A percentile compares a stretch with the other conserved stretches of the same genome.
Conservation (phyloP, 1,140 invertebrate genomes). For the Vanessa atalanta region DNA sequence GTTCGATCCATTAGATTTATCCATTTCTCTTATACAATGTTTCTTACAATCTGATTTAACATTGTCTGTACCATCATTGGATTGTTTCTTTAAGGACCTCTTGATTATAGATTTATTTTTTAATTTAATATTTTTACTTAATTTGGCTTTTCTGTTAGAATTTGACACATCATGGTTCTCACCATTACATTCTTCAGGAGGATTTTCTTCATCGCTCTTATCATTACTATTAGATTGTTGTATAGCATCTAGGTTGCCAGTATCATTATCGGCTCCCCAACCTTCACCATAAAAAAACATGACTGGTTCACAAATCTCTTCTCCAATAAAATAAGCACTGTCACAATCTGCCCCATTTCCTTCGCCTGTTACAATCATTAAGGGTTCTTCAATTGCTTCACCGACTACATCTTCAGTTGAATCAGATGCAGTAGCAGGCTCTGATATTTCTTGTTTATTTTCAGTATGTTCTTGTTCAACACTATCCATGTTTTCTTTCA, state of each 20-base stretch:
- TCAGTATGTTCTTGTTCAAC: conserved; percentile 26
- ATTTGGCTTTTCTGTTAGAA: conserved; percentile 60
- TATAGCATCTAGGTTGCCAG: conserved; percentile 83
- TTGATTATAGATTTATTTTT: conserved; percentile 62
- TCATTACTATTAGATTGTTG: conserved; percentile 61
- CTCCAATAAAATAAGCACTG: conserved; percentile 80
- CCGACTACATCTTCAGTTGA: conserved; percentile 74
- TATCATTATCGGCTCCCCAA: conserved; percentile 85
- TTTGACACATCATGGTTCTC: conserved; percentile 61
- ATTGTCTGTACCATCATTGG: conserved; percentile 60
- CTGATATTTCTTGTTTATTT: conserved; percentile 39
- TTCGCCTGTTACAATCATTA: conserved; percentile 87
- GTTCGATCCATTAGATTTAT: conserved; percentile 70
- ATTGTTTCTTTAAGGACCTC: conserved; percentile 65
- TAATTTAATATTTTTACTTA: conserved; percentile 65
- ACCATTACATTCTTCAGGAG: conserved; percentile 71
- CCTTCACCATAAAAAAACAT: conserved; percentile 88
- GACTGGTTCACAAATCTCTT: conserved; percentile 87
- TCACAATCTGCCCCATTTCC: conserved; percentile 88
- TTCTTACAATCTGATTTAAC: conserved; percentile 69
- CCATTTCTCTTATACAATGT: conserved; percentile 64
- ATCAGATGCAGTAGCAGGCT: neutral
- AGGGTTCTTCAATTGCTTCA: conserved; percentile 87
- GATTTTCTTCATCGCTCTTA: conserved; percentile 65
- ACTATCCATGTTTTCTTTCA: conserved; percentile 5